Evolutionary conservation across 2,888 invertebrate species (phyloP).

Genomic region (Melipona beecheii): DNA sequence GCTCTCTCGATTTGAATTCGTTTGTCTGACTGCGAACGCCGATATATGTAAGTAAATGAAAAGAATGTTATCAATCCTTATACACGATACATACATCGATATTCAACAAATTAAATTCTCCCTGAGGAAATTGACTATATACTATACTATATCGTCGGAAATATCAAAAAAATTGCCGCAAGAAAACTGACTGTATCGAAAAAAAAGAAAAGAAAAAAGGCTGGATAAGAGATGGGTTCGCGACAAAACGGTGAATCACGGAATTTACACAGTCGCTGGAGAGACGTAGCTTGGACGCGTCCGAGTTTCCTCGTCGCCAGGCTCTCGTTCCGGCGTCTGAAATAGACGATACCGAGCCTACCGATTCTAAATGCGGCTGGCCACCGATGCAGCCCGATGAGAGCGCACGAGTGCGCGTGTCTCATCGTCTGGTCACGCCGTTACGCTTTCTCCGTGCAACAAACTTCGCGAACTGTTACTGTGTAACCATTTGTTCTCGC

Average conservation of each 20-base stretch:
- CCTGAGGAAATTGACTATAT: too few relatives aligned
- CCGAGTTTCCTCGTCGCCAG: slow-evolving; percentile 42
- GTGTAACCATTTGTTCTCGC: slow-evolving; percentile 19
- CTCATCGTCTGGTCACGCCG: slow-evolving; percentile 77
- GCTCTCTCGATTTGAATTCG: too few relatives aligned
- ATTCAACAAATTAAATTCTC: too few relatives aligned
- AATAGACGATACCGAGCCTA: slow-evolving; percentile 69
- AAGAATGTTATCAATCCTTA: too few relatives aligned
- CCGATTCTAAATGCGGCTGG: slow-evolving; percentile 72
- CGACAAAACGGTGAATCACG: slow-evolving; percentile 38
- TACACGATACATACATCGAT: too few relatives aligned
- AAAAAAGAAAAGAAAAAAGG: too few relatives aligned
- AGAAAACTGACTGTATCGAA: too few relatives aligned
- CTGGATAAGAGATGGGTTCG: too few relatives aligned
- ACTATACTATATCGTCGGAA: too few relatives aligned
- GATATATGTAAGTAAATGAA: too few relatives aligned
- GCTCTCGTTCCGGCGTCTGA: slow-evolving; percentile 58
- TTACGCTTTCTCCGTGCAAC: slow-evolving; percentile 46
- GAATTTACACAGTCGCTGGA: slow-evolving; percentile 51
- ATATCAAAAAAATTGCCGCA: too few relatives aligned
- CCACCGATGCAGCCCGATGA: slow-evolving; percentile 20
- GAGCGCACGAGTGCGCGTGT: slow-evolving; percentile 54
- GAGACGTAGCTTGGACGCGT: slow-evolving; percentile 25
- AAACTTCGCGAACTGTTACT: slow-evolving; percentile 29
- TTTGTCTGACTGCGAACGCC: too few relatives aligned